phyloP scores from a whole-genome alignment of 1,140 invertebrate genomes.

The Drosophila kohkoa region DNA sequence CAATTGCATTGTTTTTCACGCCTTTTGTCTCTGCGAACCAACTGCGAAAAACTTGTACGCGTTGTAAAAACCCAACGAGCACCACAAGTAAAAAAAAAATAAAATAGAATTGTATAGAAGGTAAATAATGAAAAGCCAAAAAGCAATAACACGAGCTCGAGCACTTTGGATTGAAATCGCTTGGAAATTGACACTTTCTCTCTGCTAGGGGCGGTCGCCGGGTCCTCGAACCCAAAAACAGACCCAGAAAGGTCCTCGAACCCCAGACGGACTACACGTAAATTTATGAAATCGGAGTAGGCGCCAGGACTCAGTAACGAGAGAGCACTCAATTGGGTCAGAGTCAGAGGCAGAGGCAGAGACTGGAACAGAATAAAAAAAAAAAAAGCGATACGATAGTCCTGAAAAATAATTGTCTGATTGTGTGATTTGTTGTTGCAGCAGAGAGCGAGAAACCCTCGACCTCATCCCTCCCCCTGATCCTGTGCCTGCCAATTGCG shows the following conservation, averaged over 20 bases:
- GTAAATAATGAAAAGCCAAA: slow-evolving; percentile 55
- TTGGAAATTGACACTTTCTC: slow-evolving; percentile 78
- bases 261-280: not conserved
- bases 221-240: not conserved
- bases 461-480: no score
- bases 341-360: not conserved
- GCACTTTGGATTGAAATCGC: slow-evolving; percentile 70
- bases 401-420: slow-evolving; percentile 55
- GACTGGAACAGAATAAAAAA: slow-evolving; percentile 2
- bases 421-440: slow-evolving; percentile 53
- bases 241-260: not conserved
- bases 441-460: not conserved
- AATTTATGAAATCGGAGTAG: slow-evolving; percentile 59
- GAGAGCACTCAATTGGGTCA: slow-evolving; percentile 40
- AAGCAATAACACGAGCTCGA: slow-evolving; percentile 57
- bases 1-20: slow-evolving; percentile 71
- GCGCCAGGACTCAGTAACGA: slow-evolving; percentile 24
- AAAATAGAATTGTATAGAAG: slow-evolving; percentile 39
- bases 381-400: slow-evolving; percentile 24
- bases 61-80: slow-evolving; percentile 7
- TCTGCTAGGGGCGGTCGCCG: slow-evolving; percentile 18
- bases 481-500: slow-evolving; percentile 21
- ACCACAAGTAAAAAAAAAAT: slow-evolving; percentile 18
- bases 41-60: slow-evolving; percentile 32
- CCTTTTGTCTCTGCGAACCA: slow-evolving; percentile 64